These are phyloP conservation scores for Glyphotaelius pellucidus DNA, from an alignment of 2,888 invertebrate genomes.

Conservation along the genomic window DNA sequence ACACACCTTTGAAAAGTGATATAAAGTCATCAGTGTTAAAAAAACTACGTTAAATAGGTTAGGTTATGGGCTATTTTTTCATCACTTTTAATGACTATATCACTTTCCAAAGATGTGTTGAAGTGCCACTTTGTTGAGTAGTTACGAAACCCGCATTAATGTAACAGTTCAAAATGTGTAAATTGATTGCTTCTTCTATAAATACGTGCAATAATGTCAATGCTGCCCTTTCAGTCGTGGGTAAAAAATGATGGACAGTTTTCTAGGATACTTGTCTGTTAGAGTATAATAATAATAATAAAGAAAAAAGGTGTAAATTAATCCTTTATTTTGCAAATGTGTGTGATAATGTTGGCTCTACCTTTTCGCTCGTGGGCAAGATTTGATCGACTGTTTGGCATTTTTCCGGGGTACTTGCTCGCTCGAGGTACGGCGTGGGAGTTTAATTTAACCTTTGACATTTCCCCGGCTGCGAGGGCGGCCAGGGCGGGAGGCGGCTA, in stretches of 20 bases:
- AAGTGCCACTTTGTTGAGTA: no score
- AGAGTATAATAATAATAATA: no score
- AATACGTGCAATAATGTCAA: no score
- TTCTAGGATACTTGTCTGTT: not conserved
- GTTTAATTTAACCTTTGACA: constrained; percentile 46
- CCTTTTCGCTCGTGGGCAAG: not conserved
- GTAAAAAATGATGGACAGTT: no score
- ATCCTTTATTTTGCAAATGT: not conserved
- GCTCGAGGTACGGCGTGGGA: not conserved
- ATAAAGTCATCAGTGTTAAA: no score
- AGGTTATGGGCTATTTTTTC: no score
- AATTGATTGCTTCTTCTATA: no score
- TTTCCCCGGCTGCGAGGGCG: constrained; percentile 52
- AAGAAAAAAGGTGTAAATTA: not conserved
- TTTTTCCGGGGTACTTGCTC: not conserved
- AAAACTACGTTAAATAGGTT: no score
- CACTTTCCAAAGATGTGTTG: no score
- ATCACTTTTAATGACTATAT: no score
- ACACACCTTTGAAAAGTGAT: no score
- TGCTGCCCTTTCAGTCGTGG: no score
- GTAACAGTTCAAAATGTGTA: not conserved
- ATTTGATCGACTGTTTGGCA: not conserved
- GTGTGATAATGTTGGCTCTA: not conserved
- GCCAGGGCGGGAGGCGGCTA: not conserved
- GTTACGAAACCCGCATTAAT: not conserved